A percentile compares a stretch with the other conserved stretches of the same genome.
Conservation (phyloP, 2,113 vertebrate species). For the Ctenomys sociabilis region DNA sequence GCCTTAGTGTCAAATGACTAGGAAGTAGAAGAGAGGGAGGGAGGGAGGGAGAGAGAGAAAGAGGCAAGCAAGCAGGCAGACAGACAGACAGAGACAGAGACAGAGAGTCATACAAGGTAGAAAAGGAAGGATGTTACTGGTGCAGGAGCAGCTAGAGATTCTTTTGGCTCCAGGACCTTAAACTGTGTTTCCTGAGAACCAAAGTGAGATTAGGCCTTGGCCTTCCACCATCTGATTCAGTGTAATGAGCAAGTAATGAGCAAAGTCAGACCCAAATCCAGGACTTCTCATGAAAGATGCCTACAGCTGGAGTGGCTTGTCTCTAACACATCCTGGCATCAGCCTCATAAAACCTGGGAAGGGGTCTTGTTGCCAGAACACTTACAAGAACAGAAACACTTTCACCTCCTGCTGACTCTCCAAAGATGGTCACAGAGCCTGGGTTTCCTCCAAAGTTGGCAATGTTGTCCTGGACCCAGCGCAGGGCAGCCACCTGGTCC, state of each 20-base stretch:
- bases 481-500: neutral
- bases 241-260: neutral
- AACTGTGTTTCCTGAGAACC: neutral
- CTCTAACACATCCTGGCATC: neutral
- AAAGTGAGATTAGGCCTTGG: neutral
- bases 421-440: neutral
- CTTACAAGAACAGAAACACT: neutral
- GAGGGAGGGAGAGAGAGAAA: neutral
- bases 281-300: neutral
- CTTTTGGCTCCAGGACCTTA: neutral
- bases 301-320: fast-evolving
- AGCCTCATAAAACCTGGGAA: neutral
- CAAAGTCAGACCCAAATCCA: neutral
- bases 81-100: neutral
- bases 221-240: neutral
- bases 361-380: neutral
- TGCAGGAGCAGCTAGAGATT: fast-evolving
- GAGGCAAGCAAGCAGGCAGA: too few species aligned
- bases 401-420: neutral
- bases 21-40: neutral
- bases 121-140: too few species aligned
- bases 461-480: neutral
- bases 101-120: neutral
- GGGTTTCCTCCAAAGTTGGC: neutral
- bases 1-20: neutral